phyloP scores from a whole-genome alignment of 2,113 vertebrate genomes.

The Nycticryphes semicollaris region DNA sequence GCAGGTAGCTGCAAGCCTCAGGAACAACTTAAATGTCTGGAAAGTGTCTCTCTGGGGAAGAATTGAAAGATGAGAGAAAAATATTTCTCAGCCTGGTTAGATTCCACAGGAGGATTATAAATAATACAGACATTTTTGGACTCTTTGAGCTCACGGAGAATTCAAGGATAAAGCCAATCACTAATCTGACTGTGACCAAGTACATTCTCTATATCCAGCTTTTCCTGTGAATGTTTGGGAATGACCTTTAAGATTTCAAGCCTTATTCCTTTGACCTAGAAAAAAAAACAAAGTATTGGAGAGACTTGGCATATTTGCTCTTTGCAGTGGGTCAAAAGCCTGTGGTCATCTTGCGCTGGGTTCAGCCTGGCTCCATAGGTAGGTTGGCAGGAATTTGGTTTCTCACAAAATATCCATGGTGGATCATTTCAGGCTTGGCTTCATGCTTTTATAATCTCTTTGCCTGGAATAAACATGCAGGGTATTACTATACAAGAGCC shows the following conservation, averaged over 20 bases:
- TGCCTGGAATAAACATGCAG: neutral
- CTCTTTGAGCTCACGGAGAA: neutral
- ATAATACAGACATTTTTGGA: neutral
- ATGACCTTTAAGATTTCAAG: neutral
- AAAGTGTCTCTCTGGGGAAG: neutral
- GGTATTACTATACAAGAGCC: neutral
- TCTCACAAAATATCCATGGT: rapidly evolving
- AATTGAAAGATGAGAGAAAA: neutral
- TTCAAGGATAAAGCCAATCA: neutral
- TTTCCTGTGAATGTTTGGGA: neutral
- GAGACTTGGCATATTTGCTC: neutral
- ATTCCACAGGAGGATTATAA: neutral
- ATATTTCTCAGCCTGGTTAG: neutral
- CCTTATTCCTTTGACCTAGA: neutral
- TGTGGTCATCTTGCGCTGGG: rapidly evolving
- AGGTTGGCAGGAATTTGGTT: neutral
- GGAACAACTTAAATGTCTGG: neutral
- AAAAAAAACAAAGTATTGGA: neutral
- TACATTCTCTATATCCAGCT: neutral
- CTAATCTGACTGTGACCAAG: neutral
- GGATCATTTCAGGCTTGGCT: neutral
- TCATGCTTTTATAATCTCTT: neutral
- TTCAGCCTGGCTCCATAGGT: neutral
- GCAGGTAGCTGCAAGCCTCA: neutral
- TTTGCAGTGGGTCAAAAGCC: neutral